Evolutionary conservation across 2,113 vertebrate genomes (phyloP).

Genomic region (Dendrocopos noguchii): DNA sequence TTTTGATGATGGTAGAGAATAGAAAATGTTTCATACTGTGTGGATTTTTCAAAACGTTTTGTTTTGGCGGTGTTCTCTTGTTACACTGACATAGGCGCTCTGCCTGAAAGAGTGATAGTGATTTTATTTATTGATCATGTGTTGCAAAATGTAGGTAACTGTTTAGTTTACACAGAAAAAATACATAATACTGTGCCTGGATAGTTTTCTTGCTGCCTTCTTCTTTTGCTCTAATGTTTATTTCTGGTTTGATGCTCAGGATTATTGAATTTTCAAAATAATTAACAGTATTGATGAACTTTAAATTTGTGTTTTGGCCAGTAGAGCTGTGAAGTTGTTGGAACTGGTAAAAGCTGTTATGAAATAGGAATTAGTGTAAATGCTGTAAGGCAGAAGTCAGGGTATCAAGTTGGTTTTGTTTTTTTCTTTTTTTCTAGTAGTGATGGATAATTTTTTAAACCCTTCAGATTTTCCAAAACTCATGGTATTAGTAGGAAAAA

Average conservation of each 20-base stretch:
- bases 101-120: neutral
- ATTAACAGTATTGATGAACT: neutral
- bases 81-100: neutral
- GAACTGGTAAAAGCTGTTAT: neutral
- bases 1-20: neutral
- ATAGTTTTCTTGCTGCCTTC: neutral
- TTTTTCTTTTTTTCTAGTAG: neutral
- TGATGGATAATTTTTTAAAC: neutral
- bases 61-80: neutral
- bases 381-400: neutral
- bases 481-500: neutral
- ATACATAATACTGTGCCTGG: rapidly evolving
- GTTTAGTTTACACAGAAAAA: neutral
- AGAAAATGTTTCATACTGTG: neutral
- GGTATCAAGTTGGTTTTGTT: neutral
- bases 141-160: neutral
- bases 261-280: neutral
- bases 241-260: neutral
- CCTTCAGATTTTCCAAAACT: neutral
- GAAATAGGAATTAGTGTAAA: neutral
- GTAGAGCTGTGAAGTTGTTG: neutral
- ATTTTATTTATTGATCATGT: neutral
- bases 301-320: too few relatives aligned
- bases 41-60: neutral
- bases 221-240: neutral